These are phyloP conservation scores for Sialis lutaria DNA, from an alignment of 2,888 invertebrate species.

Conservation along the genomic window DNA sequence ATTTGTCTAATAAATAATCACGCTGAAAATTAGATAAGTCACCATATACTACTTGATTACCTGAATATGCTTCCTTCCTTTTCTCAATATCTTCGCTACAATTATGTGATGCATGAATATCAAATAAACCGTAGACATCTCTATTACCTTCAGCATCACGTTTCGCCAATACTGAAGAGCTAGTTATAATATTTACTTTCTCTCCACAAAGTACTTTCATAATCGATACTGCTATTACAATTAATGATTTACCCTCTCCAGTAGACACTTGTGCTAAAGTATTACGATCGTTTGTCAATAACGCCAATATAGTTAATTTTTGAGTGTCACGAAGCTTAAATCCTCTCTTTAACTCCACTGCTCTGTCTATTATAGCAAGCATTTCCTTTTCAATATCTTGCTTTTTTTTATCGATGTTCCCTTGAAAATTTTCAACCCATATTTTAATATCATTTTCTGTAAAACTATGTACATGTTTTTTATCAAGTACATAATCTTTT, in stretches of 20 bases:
- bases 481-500: background rate
- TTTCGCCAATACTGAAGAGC: conserved; percentile 18
- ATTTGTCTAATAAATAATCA: conserved; percentile 18
- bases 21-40: conserved; percentile 18
- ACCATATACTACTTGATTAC: conserved; percentile 18
- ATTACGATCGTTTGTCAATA: conserved; percentile 10
- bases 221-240: conserved; percentile 18
- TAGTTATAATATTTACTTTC: conserved; percentile 19
- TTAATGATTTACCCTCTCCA: conserved; percentile 22
- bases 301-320: conserved; percentile 12
- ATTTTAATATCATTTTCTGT: conserved; percentile 4
- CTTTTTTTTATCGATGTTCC: background rate
- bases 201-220: conserved; percentile 15
- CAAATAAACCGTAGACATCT: conserved; percentile 15
- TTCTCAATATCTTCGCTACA: conserved; percentile 12
- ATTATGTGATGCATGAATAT: conserved; percentile 16
- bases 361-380: conserved; percentile 10
- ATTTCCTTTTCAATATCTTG: background rate
- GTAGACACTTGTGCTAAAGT: conserved; percentile 19
- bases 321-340: conserved; percentile 14
- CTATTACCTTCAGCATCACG: conserved; percentile 13
- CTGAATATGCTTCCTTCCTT: conserved; percentile 13
- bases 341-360: conserved; percentile 10
- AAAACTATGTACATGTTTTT: background rate
- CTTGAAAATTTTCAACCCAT: conserved; percentile 1